Conservation (phyloP, 2,113 vertebrate genomes). For the Catharus fuscescens region DNA sequence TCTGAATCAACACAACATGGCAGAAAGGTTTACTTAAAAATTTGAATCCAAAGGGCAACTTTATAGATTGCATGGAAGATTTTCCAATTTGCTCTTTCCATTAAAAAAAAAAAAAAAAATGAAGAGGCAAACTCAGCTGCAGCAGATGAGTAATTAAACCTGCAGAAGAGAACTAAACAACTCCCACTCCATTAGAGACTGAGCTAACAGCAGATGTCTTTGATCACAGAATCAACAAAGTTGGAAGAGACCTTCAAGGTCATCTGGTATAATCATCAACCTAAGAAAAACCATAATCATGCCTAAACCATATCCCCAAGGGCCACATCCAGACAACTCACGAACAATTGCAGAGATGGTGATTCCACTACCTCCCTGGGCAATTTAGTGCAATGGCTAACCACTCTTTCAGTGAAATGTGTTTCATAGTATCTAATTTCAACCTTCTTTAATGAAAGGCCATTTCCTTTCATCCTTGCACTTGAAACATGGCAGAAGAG, state of each 20-base stretch:
- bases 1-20: constrained; percentile 7
- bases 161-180: not conserved
- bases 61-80: not conserved
- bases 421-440: not conserved
- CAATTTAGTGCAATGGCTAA: not conserved
- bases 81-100: not conserved
- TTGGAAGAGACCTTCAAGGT: not conserved
- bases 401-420: not conserved
- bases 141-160: not conserved
- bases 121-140: not conserved
- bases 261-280: not conserved
- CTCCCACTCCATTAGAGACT: not conserved
- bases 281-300: not conserved
- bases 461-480: not conserved
- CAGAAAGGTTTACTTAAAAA: not conserved
- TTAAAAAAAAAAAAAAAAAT: not conserved
- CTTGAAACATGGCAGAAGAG: not conserved
- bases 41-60: not conserved
- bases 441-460: not conserved
- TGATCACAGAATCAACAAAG: not conserved
- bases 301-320: not conserved
- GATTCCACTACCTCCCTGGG: not conserved
- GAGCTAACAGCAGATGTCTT: not conserved
- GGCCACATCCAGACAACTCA: not conserved
- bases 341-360: not conserved